These are phyloP conservation scores for Adelosebastes latens DNA, from an alignment of 2,797 vertebrate species.

Conservation along the genomic window DNA sequence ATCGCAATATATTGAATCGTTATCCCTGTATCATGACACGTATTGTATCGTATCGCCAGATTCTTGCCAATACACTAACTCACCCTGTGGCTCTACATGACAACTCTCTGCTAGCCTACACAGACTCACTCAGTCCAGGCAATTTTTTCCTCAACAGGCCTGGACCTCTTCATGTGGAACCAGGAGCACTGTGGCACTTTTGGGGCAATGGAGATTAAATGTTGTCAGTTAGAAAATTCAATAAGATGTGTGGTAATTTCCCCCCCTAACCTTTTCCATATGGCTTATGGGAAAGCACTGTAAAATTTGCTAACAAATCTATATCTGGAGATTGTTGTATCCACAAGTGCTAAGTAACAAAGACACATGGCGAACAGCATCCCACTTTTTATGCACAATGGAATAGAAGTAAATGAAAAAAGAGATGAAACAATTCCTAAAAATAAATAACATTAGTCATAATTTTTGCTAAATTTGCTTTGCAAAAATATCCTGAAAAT, in stretches of 20 bases:
- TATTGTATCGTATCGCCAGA: too few relatives aligned
- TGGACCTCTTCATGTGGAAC: constrained; percentile 20
- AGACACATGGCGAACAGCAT: not conserved
- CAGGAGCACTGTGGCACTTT: not conserved
- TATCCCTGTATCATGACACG: too few relatives aligned
- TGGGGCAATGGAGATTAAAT: not conserved
- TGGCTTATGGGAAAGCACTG: too few relatives aligned
- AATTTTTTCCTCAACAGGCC: not conserved
- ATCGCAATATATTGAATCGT: too few relatives aligned
- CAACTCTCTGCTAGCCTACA: not conserved
- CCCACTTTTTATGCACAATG: not conserved
- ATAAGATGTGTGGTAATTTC: not conserved
- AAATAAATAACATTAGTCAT: not conserved
- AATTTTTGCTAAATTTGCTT: not conserved
- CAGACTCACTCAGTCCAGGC: not conserved
- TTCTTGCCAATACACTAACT: not conserved
- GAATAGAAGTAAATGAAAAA: not conserved
- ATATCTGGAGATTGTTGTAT: not conserved
- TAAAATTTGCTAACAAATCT: not conserved
- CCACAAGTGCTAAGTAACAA: not conserved
- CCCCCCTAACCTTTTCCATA: not conserved
- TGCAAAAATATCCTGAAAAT: not conserved
- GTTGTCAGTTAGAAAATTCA: not conserved
- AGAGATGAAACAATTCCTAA: not conserved
- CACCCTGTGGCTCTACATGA: not conserved